phyloP scores from a whole-genome alignment of 2,888 invertebrate species.

The Aspidapion aeneum region DNA sequence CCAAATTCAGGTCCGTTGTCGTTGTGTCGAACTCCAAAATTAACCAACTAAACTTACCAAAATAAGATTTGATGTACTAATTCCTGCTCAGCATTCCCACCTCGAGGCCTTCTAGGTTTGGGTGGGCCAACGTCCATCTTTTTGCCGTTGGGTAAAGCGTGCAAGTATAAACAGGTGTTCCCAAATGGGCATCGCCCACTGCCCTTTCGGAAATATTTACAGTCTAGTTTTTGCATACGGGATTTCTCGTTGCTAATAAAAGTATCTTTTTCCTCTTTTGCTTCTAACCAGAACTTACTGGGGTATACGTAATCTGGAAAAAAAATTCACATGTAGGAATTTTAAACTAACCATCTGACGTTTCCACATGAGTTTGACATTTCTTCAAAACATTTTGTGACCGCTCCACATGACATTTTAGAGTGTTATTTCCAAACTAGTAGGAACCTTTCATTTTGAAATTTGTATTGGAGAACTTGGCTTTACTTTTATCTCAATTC shows the following conservation, averaged over 20 bases:
- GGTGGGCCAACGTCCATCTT: conserved; percentile 58
- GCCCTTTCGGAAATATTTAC: conserved; percentile 75
- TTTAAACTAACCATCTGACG: too few species aligned
- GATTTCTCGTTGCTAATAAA: conserved; percentile 66
- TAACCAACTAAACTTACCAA: too few species aligned
- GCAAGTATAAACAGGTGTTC: conserved; percentile 77
- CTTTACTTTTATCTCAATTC: too few species aligned
- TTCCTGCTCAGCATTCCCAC: conserved; percentile 19
- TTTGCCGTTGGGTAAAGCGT: conserved; percentile 69
- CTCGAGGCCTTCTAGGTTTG: conserved; percentile 23
- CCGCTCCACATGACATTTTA: too few species aligned
- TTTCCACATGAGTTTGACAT: too few species aligned
- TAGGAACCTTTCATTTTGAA: too few species aligned
- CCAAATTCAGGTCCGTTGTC: too few species aligned
- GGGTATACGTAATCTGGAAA: conserved; percentile 69
- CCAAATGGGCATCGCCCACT: conserved; percentile 77
- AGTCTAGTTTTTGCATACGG: conserved; percentile 56
- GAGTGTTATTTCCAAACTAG: too few species aligned
- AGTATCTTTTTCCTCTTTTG: conserved; percentile 68
- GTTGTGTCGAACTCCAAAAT: too few species aligned
- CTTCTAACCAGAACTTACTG: conserved; percentile 73
- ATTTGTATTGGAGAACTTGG: too few species aligned
- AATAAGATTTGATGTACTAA: conserved; percentile 30
- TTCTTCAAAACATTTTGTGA: too few species aligned
- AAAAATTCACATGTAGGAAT: too few species aligned